Evolutionary conservation across 64 coral and sea anemone genomes (phyloP).

Genomic region (Stylophora pistillata): DNA sequence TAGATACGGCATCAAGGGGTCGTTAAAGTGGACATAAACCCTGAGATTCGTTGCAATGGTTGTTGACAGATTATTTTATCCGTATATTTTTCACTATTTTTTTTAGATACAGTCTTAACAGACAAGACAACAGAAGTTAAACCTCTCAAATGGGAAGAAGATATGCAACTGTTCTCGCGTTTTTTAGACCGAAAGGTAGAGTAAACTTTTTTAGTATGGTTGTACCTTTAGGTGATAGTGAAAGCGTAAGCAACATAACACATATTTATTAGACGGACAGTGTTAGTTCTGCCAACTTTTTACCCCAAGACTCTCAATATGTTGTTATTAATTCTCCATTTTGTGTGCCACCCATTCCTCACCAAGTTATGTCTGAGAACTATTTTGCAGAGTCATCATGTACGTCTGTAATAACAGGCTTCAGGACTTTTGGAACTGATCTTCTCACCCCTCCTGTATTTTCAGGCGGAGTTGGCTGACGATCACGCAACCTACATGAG

Average conservation of each 20-base stretch:
- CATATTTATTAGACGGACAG: not conserved
- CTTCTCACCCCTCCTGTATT: not conserved
- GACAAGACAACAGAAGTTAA: conserved; percentile 41
- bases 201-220: too few relatives aligned
- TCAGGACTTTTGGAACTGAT: not conserved
- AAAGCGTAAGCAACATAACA: too few relatives aligned
- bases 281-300: not conserved
- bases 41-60: not conserved
- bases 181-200: conserved; percentile 95
- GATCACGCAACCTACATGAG: conserved; percentile 96
- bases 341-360: too few relatives aligned
- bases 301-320: too few relatives aligned
- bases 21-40: too few relatives aligned
- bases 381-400: too few relatives aligned
- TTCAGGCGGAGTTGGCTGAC: conserved; percentile 83
- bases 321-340: too few relatives aligned
- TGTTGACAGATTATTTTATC: not conserved
- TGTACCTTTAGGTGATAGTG: not conserved
- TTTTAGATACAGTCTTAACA: conserved; percentile 9
- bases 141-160: conserved; percentile 89
- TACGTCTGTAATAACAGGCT: not conserved
- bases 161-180: conserved; percentile 85
- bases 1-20: too few relatives aligned
- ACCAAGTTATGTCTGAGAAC: too few relatives aligned
- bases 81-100: not conserved